A percentile compares a stretch with the other conserved stretches of the same genome.
phyloP scores from a whole-genome alignment of 2,797 vertebrate species.

The Tangara arthus region DNA sequence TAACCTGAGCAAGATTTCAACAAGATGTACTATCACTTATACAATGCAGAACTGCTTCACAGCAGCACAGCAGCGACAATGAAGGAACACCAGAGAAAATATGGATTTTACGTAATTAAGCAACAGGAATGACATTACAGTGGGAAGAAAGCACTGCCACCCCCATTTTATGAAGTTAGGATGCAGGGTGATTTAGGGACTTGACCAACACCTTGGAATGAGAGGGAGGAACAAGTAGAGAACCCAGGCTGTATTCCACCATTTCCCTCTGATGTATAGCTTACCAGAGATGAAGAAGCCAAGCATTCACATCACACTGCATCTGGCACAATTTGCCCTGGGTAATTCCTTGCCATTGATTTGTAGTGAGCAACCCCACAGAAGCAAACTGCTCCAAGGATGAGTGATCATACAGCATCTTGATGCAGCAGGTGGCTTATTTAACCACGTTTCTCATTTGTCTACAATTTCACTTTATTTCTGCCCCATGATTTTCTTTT shows the following conservation, averaged over 20 bases:
- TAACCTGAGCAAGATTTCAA: background rate
- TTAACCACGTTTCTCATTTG: background rate
- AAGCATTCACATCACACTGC: background rate
- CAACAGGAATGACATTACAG: background rate
- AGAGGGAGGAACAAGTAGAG: background rate
- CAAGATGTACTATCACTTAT: background rate
- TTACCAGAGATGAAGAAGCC: background rate
- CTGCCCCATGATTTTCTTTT: background rate
- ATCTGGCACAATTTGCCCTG: background rate
- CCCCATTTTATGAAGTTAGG: background rate
- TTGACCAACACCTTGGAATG: background rate
- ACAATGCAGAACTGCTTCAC: background rate
- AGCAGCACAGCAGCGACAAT: background rate
- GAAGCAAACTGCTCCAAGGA: background rate
- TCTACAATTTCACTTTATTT: background rate
- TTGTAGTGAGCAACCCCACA: background rate
- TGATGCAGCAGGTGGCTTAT: background rate
- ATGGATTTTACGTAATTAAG: background rate
- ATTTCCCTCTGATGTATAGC: background rate
- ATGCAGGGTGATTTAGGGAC: background rate
- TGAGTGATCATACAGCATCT: background rate
- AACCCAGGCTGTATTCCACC: background rate
- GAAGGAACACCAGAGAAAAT: background rate
- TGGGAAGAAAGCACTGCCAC: background rate
- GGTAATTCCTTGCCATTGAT: background rate